Evolutionary conservation across 1,140 invertebrate genomes (phyloP).

Genomic region (Diabrotica virgifera): DNA sequence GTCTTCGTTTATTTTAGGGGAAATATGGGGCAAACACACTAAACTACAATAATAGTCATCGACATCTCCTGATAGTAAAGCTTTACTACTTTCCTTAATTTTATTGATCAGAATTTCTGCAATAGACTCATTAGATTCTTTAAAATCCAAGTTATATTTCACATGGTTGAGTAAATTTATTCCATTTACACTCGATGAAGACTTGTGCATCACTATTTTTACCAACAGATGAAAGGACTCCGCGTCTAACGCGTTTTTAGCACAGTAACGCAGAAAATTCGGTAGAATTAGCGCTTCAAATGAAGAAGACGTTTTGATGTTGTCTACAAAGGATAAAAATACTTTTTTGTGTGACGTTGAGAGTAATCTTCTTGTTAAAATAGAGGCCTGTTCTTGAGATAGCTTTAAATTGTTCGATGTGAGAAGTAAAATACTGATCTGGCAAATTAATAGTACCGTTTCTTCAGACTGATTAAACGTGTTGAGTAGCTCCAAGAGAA

Average conservation of each 20-base stretch:
- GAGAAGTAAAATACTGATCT: slow-evolving; percentile 59
- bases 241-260: slow-evolving; percentile 53
- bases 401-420: slow-evolving; percentile 60
- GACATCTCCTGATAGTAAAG: slow-evolving; percentile 11
- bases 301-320: slow-evolving; percentile 61
- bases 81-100: slow-evolving; percentile 45
- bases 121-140: slow-evolving; percentile 45
- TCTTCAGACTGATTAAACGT: slow-evolving; percentile 49
- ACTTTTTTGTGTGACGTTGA: slow-evolving; percentile 54
- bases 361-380: slow-evolving; percentile 61
- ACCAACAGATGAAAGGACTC: slow-evolving; percentile 59
- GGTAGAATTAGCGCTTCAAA: slow-evolving; percentile 75
- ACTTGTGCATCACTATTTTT: slow-evolving; percentile 66
- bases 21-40: slow-evolving; percentile 61
- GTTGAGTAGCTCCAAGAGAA: slow-evolving; percentile 53
- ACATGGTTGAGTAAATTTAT: slow-evolving; percentile 60
- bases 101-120: slow-evolving; percentile 35
- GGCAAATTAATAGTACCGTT: slow-evolving; percentile 53
- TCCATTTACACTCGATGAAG: slow-evolving; percentile 59
- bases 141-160: slow-evolving; percentile 63
- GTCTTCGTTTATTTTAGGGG: slow-evolving; percentile 25
- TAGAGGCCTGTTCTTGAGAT: slow-evolving; percentile 66
- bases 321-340: slow-evolving; percentile 61
- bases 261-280: slow-evolving; percentile 60
- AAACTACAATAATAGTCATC: slow-evolving; percentile 54